Percentiles rank a stretch among this genome's conserved stretches.
Conservation (phyloP, 1,140 invertebrate species). For the Bradynema listronoti region DNA sequence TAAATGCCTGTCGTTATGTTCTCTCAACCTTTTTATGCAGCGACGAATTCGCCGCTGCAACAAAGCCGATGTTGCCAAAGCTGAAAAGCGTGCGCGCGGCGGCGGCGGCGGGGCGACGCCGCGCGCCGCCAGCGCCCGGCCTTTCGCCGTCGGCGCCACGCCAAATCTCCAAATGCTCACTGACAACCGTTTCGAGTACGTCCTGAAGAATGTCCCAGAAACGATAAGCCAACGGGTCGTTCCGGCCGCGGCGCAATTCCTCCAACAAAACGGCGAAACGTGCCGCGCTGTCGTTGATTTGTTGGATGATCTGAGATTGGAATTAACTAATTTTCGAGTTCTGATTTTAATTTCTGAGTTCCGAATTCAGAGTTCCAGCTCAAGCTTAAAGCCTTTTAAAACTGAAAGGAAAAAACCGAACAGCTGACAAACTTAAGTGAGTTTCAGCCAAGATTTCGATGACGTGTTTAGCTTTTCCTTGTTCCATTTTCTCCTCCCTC, state of each 20-base stretch:
- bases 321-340: too few relatives aligned
- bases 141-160: slow-evolving; percentile 11
- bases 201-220: slow-evolving; percentile 43
- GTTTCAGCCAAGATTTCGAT: too few relatives aligned
- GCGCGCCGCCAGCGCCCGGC: slow-evolving; percentile 5
- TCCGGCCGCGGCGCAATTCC: slow-evolving; percentile 10
- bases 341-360: too few relatives aligned
- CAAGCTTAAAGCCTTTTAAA: too few relatives aligned
- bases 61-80: slow-evolving; percentile 47
- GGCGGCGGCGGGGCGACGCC: background rate
- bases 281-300: slow-evolving; percentile 3
- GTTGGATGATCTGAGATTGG: slow-evolving; percentile 2
- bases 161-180: slow-evolving; percentile 49
- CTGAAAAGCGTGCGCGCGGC: slow-evolving; percentile 29
- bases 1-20: too few relatives aligned
- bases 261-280: slow-evolving; percentile 15
- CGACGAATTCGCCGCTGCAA: slow-evolving; percentile 30
- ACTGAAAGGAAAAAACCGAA: too few relatives aligned
- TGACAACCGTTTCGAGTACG: slow-evolving; percentile 35
- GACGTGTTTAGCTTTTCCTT: too few relatives aligned
- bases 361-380: too few relatives aligned
- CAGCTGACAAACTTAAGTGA: too few relatives aligned
- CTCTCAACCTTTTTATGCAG: slow-evolving; percentile 28
- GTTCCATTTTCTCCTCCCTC: too few relatives aligned
- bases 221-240: slow-evolving; percentile 25